These are phyloP conservation scores for Drosophila crucigera DNA, from an alignment of 2,888 invertebrate species.

Conservation along the genomic window DNA sequence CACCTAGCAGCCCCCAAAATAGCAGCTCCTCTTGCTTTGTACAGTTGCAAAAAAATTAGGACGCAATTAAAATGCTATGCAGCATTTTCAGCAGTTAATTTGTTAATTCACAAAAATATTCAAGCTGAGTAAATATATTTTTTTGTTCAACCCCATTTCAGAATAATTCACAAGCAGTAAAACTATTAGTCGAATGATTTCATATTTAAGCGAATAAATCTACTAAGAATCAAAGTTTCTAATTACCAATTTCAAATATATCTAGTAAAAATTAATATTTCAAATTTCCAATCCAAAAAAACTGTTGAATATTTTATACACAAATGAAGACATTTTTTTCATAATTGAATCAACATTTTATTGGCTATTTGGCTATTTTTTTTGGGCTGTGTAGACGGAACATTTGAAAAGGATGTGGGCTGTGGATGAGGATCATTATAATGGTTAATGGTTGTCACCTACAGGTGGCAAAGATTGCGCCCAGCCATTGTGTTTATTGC, in stretches of 20 bases:
- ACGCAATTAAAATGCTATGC: background rate
- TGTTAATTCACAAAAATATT: background rate
- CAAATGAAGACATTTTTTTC: background rate
- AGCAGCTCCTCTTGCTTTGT: background rate
- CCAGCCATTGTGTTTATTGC: conserved; percentile 38
- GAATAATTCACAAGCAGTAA: background rate
- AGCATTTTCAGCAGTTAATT: background rate
- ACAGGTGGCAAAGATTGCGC: conserved; percentile 68
- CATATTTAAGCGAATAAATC: background rate
- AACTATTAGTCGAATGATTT: background rate
- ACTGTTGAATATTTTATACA: background rate
- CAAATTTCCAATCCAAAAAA: background rate
- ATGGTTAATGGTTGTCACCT: conserved; percentile 47
- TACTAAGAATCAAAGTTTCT: no score
- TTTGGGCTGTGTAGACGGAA: background rate
- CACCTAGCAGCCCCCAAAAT: background rate
- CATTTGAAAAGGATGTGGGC: conserved; percentile 1
- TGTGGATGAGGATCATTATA: conserved; percentile 4
- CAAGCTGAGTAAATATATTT: background rate
- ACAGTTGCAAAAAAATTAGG: background rate
- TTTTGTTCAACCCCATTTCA: background rate
- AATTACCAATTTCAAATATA: background rate
- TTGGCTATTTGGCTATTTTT: background rate
- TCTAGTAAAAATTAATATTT: background rate
- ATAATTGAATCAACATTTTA: background rate